Percentiles rank a stretch among this genome's conserved stretches.
phyloP scores from a whole-genome alignment of 1,140 invertebrate species.

The Polypedilum pembai region DNA sequence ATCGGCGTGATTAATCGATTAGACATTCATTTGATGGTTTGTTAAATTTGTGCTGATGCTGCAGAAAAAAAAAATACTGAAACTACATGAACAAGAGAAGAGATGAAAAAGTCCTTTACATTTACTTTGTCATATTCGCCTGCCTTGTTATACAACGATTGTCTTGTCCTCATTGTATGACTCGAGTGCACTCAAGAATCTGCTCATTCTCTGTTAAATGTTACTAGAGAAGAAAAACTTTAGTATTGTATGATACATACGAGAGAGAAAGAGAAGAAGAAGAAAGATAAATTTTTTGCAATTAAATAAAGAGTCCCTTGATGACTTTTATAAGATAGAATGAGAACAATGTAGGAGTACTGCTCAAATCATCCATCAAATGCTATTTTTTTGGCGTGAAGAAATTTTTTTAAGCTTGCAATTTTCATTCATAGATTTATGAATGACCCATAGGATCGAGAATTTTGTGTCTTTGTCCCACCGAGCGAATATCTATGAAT shows the following conservation, averaged over 20 bases:
- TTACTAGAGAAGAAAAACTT: too few relatives aligned
- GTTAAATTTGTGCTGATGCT: neutral
- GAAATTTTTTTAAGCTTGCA: neutral
- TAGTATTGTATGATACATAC: too few relatives aligned
- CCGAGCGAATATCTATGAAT: neutral
- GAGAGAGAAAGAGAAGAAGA: too few relatives aligned
- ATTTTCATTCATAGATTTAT: neutral
- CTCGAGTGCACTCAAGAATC: neutral
- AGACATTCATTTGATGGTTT: slow-evolving; percentile 28
- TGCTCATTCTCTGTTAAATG: neutral
- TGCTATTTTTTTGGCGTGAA: slow-evolving; percentile 4
- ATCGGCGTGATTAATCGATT: slow-evolving; percentile 26
- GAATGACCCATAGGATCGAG: neutral
- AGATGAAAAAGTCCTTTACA: slow-evolving; percentile 5
- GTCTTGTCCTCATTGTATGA: neutral
- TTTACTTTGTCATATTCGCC: neutral
- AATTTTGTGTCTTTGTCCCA: neutral
- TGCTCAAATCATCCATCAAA: slow-evolving; percentile 18
- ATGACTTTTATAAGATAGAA: neutral
- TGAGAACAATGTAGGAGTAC: neutral
- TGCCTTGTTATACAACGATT: neutral
- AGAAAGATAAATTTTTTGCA: too few relatives aligned
- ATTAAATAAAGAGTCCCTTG: slow-evolving; percentile 11
- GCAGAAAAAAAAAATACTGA: neutral
- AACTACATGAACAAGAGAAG: neutral